Evolutionary conservation across 1,140 invertebrate genomes (phyloP).

Genomic region (Chironomus striatipennis): DNA sequence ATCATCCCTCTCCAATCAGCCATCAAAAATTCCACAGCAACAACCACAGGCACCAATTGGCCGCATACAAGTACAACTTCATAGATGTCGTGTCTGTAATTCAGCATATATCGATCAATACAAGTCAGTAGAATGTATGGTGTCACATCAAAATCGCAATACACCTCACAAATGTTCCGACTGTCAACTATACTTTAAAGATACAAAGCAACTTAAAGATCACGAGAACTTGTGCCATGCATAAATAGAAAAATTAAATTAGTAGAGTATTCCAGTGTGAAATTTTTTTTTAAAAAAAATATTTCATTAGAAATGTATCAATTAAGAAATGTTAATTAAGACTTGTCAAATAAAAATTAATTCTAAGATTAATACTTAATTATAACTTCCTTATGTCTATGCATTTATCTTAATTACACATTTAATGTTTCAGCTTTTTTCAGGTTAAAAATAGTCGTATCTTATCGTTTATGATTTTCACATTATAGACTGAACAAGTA

Average conservation of each 20-base stretch:
- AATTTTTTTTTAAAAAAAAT: not conserved
- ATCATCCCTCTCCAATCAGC: constrained; percentile 30
- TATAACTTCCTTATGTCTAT: not conserved
- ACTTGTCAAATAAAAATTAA: not conserved
- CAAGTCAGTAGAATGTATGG: constrained; percentile 20
- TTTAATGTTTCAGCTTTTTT: not conserved
- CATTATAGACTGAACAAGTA: too few relatives aligned
- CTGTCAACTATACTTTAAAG: constrained; percentile 25
- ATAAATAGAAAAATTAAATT: not conserved
- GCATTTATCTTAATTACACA: not conserved
- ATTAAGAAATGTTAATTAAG: constrained; percentile 15
- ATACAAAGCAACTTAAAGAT: constrained; percentile 23
- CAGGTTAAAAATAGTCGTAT: too few relatives aligned
- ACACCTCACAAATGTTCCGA: constrained; percentile 24
- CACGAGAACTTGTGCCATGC: constrained; percentile 26
- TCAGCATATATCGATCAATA: not conserved
- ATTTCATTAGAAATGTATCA: not conserved
- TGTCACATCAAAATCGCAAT: constrained; percentile 12
- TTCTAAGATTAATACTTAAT: not conserved
- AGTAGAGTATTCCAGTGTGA: not conserved
- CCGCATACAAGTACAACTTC: constrained; percentile 22
- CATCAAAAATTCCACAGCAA: not conserved
- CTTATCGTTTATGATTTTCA: too few relatives aligned
- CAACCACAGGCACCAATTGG: not conserved
- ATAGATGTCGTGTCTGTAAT: constrained; percentile 6